phyloP scores from a whole-genome alignment of 2,797 vertebrate genomes.

The Percopsis omiscomaycus region DNA sequence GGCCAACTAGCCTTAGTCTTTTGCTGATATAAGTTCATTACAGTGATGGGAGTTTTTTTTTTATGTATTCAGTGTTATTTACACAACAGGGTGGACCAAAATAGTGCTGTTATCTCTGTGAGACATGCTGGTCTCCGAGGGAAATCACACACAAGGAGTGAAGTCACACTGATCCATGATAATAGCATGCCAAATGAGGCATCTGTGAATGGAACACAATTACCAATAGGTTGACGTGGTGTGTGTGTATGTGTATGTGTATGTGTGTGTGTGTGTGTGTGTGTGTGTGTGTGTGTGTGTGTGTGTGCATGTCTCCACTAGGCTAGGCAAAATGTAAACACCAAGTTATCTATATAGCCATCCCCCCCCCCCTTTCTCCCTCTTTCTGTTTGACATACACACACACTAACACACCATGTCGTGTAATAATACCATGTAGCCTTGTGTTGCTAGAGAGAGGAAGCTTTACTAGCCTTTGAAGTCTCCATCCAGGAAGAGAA shows the following conservation, averaged over 20 bases:
- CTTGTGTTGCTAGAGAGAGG: slow-evolving; percentile 44
- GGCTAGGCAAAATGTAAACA: slow-evolving; percentile 68
- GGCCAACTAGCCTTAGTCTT: too few relatives aligned
- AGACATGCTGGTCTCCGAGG: slow-evolving; percentile 68
- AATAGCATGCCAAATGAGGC: slow-evolving; percentile 69
- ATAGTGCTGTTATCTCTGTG: slow-evolving; percentile 66
- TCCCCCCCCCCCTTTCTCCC: slow-evolving; percentile 8
- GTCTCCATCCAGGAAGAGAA: slow-evolving; percentile 68
- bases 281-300: slow-evolving; percentile 66
- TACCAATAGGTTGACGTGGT: slow-evolving; percentile 63
- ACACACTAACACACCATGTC: slow-evolving; percentile 37
- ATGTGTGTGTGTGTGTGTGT: slow-evolving; percentile 70
- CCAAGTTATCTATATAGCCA: slow-evolving; percentile 43
- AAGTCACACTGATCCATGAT: slow-evolving; percentile 76
- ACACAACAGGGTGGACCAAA: slow-evolving; percentile 73
- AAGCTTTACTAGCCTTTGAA: slow-evolving; percentile 66
- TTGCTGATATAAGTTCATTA: too few relatives aligned
- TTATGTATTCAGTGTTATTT: slow-evolving; percentile 57
- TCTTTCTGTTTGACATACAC: slow-evolving; percentile 15
- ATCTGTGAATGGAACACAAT: slow-evolving; percentile 70
- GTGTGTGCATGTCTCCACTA: slow-evolving; percentile 64
- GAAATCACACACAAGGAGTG: slow-evolving; percentile 57
- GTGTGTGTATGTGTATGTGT: slow-evolving; percentile 70
- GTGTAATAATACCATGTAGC: slow-evolving; percentile 58
- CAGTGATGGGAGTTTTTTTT: slow-evolving; percentile 59